phyloP scores from a whole-genome alignment of 23 tunicate species.

The Ciona savignyi region DNA sequence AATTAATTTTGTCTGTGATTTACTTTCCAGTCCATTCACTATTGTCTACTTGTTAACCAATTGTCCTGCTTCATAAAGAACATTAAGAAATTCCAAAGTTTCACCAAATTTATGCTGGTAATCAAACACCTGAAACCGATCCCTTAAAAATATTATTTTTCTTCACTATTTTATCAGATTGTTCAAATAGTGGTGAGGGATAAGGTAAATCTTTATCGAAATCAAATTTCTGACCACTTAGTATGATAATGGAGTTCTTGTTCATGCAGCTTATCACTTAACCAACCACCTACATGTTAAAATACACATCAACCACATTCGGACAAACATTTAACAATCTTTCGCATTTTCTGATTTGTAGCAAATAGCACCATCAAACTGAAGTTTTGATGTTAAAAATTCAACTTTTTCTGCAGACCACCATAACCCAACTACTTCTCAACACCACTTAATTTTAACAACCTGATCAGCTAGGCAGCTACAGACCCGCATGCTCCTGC shows the following conservation, averaged over 20 bases:
- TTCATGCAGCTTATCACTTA: constrained; percentile 21
- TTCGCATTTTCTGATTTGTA: constrained; percentile 31
- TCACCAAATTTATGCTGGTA: not conserved
- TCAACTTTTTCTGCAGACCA: constrained; percentile 35
- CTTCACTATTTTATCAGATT: constrained; percentile 7
- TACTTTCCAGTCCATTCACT: constrained; percentile 24
- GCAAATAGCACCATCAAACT: constrained; percentile 27
- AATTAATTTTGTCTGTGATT: too few relatives aligned
- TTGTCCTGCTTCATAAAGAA: constrained; percentile 2
- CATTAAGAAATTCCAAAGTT: constrained; percentile 8
- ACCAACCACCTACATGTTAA: constrained; percentile 58
- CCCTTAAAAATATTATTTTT: constrained; percentile 11
- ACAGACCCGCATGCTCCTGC: constrained; percentile 50
- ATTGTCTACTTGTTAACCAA: constrained; percentile 13
- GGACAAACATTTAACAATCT: constrained; percentile 5
- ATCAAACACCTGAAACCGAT: constrained; percentile 31
- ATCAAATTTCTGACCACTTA: constrained; percentile 39
- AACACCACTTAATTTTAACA: constrained; percentile 17
- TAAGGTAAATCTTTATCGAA: constrained; percentile 32
- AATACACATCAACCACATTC: constrained; percentile 38
- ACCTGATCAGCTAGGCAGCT: constrained; percentile 41
- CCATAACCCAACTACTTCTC: constrained; percentile 34
- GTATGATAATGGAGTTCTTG: constrained; percentile 17
- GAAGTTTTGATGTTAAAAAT: constrained; percentile 4
- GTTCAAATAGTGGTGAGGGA: constrained; percentile 17